These are phyloP conservation scores for Pachyramphus minor DNA, from an alignment of 2,113 vertebrate species.

Conservation along the genomic window DNA sequence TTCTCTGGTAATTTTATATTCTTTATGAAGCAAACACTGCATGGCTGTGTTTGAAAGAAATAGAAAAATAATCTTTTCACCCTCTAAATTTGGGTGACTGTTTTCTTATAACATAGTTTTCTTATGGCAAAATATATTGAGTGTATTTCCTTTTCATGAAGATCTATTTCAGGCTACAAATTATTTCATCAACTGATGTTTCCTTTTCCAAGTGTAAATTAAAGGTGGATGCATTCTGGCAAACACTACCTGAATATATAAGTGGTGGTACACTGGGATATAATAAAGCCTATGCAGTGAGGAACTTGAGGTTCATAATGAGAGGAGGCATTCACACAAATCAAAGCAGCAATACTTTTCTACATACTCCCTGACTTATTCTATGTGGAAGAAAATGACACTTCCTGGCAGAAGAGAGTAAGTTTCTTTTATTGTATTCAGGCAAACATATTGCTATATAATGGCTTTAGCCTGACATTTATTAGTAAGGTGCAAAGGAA, in stretches of 20 bases:
- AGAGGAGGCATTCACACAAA: conserved; percentile 56
- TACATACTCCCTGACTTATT: conserved; percentile 57
- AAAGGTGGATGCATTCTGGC: conserved; percentile 34
- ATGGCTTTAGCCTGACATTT: not conserved
- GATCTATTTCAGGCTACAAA: conserved; percentile 64
- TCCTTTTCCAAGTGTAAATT: conserved; percentile 58
- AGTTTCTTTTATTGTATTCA: not conserved
- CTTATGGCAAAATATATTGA: conserved; percentile 28
- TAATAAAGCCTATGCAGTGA: conserved; percentile 53
- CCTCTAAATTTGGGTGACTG: not conserved
- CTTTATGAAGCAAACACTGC: not conserved
- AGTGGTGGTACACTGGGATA: not conserved
- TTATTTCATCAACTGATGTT: conserved; percentile 60
- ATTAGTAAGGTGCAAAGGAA: not conserved
- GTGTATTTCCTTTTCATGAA: conserved; percentile 54
- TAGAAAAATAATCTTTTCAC: not conserved
- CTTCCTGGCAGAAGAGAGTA: not conserved
- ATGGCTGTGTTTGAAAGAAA: conserved; percentile 19
- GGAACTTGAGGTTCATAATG: conserved; percentile 38
- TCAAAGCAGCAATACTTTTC: conserved; percentile 48
- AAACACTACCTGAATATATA: conserved; percentile 30
- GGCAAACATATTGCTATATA: not conserved
- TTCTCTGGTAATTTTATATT: not conserved
- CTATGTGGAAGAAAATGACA: conserved; percentile 40
- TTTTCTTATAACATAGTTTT: conserved; percentile 33